Evolutionary conservation across 2,113 vertebrate genomes (phyloP), one percentile per base, ranked within the genome.

Genomic region (Lepisosteus oculatus): DNA sequence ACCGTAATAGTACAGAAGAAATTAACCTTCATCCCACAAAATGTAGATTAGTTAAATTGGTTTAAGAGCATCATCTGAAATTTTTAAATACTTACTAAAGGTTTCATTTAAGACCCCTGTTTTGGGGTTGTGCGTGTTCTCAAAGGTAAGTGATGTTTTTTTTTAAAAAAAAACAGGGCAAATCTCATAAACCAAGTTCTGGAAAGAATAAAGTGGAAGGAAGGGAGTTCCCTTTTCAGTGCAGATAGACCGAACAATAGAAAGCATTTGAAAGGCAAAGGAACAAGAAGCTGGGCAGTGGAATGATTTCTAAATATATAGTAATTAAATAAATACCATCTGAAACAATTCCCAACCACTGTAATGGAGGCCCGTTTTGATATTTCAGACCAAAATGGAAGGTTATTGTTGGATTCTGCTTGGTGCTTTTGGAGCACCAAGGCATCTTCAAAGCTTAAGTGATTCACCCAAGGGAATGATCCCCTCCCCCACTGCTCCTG

Each of bases 141-240:
- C 47, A 59, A 13, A n/a, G 57, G 4, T 29, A 29, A 29, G 17
- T 29, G 29, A 29, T 29, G 29, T 29, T 29, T 29, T 29, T 15
- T 15, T 61, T 56, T 43, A 62, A 64, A 69, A 74, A 42, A 29
- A 29, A 29, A 29, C 29, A 29, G 29, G 72, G 61, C 72, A 63
- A 42, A 42, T 62, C 29, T 51, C 13, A n/a, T 54, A 74, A 64
- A 74, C 51, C 62, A 43, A 69, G 66, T 55, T 41, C 17, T 54
- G 45, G 59, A 61, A 43, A 61, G 11, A 29, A 56, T 51, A 43
- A 55, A 15, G 67, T 55, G 85, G 85, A 89, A 89, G 89, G 87
- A 91, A 90, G 89, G 85, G 87, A 87, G 89, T 80, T 84, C 67
- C 84, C 76, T 80, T 64, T 83, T 59, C 29, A 13, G 80, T 77